Evolutionary conservation across 2,113 vertebrate genomes (phyloP), one percentile per base, ranked within the genome.

Genomic region (Takifugu bimaculatus): DNA sequence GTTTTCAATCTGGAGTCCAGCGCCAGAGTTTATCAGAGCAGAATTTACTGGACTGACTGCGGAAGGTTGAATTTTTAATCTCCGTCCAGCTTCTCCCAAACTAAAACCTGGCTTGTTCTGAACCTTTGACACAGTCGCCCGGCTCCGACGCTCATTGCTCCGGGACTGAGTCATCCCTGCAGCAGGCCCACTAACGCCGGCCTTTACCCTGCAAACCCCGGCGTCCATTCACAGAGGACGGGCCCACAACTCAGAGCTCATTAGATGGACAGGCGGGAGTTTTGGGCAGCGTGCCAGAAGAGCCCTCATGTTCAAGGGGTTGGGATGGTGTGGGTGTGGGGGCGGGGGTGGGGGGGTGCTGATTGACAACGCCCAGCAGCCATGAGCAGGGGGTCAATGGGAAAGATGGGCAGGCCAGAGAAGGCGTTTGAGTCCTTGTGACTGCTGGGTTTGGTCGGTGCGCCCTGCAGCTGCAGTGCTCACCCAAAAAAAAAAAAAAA

Each of bases 331-430:
- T 20, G n/a, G n/a, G 20, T 5, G 45, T 28, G 20, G 59, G 56
- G 60, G 66, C 20, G 20, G 20, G 20, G 13, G 45, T 28, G 20
- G 59, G 56, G 56, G 60, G 66, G 78, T 87, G 88, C 70, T 88
- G 87, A 91, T 74, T 85, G 88, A 90, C 85, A 80, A 74, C 78
- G 50, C 79, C 87, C 88, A 87, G 85, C 85, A 87, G 83, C 75
- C 68, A 74, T 62, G 67, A 74, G 68, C 68, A 75, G 60, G 73
- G 50, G 68, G 72, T 72, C 10, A 70, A 81, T 60, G 69, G 74
- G 76, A 80, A 79, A 80, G 85, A 85, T 78, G 79, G 67, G 62
- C 73, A 76, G 77, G 61, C 84, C 76, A 54, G 52, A 60, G 57
- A 68, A n/a, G 52, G 72, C 56, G 74, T 68, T 65, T 62, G 68